Evolutionary conservation across 2,888 invertebrate species (phyloP).

Genomic region (Hirtodrosophila duncani): DNA sequence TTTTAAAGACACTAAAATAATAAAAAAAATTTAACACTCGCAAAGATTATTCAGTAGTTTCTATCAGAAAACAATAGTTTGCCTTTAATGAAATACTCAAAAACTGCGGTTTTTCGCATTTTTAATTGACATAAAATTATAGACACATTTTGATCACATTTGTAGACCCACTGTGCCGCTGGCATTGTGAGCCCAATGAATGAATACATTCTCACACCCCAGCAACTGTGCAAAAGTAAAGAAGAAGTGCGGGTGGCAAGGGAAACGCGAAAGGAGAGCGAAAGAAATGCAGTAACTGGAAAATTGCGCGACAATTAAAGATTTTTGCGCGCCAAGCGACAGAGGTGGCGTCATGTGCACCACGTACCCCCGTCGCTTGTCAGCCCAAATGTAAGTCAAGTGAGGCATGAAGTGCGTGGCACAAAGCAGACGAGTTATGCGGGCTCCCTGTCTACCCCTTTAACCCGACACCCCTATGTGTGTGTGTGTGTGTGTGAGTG

Average conservation of each 20-base stretch:
- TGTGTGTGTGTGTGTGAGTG: conserved; percentile 4
- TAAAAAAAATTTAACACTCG: too few species aligned
- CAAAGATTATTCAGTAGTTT: too few species aligned
- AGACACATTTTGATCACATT: too few species aligned
- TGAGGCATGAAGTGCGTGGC: conserved; percentile 62
- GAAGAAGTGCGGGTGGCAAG: conserved; percentile 1
- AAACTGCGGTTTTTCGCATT: too few species aligned
- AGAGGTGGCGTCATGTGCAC: conserved; percentile 21
- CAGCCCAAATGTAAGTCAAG: conserved; percentile 62
- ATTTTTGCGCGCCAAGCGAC: conserved; percentile 49
- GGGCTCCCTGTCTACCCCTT: conserved; percentile 1
- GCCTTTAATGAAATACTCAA: too few species aligned
- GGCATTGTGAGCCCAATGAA: too few species aligned
- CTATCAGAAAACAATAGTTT: too few species aligned
- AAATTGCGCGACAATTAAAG: conserved; percentile 74
- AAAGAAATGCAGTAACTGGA: conserved; percentile 71
- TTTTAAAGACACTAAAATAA: too few species aligned
- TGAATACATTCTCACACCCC: conserved; percentile 59
- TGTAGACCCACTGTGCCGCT: too few species aligned
- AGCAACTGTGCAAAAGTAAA: conserved; percentile 38
- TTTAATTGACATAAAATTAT: too few species aligned
- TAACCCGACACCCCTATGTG: not conserved
- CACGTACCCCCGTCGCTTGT: conserved; percentile 18
- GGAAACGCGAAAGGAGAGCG: conserved; percentile 22
- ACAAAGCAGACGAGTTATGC: conserved; percentile 12